Evolutionary conservation across 1,140 invertebrate species (phyloP).

Genomic region (Portunus trituberculatus): DNA sequence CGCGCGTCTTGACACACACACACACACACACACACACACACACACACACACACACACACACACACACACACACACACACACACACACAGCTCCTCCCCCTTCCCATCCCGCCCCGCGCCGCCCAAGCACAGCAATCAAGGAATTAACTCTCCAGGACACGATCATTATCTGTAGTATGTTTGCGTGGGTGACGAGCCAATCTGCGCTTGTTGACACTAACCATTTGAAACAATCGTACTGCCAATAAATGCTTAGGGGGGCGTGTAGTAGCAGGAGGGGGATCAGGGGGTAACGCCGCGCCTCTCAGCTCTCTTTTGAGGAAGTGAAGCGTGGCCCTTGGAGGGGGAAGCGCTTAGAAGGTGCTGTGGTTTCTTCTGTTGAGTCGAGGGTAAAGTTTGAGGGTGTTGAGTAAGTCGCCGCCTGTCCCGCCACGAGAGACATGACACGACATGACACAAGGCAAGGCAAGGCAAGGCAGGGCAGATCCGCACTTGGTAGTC

Average conservation of each 20-base stretch:
- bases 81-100: neutral
- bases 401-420: too few species aligned
- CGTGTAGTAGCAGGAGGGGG: neutral
- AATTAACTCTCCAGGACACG: neutral
- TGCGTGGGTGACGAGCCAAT: conserved; percentile 49
- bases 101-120: neutral
- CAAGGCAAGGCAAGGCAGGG: too few species aligned
- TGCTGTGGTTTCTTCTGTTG: too few species aligned
- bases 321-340: neutral
- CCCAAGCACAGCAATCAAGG: neutral
- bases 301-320: neutral
- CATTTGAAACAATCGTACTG: conserved; percentile 52
- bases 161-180: conserved; percentile 64
- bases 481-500: too few species aligned
- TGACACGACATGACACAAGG: too few species aligned
- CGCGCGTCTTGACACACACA: neutral
- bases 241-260: conserved; percentile 53
- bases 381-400: too few species aligned
- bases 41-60: conserved; percentile 11
- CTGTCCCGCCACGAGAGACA: too few species aligned
- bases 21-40: conserved; percentile 8
- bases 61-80: conserved; percentile 11
- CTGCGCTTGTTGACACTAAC: conserved; percentile 54
- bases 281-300: neutral
- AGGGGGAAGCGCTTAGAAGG: too few species aligned